phyloP scores from a whole-genome alignment of 2,888 invertebrate genomes.

The Archaeoteleia sp. region DNA sequence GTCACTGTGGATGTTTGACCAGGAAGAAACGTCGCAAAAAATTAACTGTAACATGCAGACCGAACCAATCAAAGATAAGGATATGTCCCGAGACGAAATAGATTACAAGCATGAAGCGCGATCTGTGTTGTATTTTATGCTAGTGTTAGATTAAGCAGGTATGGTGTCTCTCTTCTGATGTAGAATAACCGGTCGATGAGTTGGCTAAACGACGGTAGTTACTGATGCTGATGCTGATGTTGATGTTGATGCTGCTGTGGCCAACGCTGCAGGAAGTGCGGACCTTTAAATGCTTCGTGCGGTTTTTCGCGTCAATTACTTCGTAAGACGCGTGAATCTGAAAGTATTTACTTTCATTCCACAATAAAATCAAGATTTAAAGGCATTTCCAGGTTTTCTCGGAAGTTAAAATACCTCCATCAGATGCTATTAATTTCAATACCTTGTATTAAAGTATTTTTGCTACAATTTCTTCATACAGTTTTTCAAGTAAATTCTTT shows the following conservation, averaged over 20 bases:
- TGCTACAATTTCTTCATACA: no score
- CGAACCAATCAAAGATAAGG: conserved; percentile 34
- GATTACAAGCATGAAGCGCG: conserved; percentile 47
- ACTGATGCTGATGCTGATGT: conserved; percentile 38
- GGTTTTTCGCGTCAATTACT: conserved; percentile 44
- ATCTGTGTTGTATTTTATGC: conserved; percentile 36
- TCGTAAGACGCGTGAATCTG: conserved; percentile 35
- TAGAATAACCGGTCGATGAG: conserved; percentile 51
- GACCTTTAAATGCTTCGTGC: conserved; percentile 40
- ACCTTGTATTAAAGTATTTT: no score
- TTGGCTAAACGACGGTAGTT: conserved; percentile 43
- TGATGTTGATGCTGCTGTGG: conserved; percentile 17
- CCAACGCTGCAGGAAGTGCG: conserved; percentile 34
- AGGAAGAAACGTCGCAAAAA: conserved; percentile 25
- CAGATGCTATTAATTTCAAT: no score
- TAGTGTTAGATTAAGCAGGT: conserved; percentile 42
- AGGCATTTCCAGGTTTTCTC: no score
- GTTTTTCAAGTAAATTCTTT: no score
- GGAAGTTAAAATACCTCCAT: neutral
- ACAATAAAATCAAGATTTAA: neutral
- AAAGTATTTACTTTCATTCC: conserved; percentile 25
- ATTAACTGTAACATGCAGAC: conserved; percentile 30
- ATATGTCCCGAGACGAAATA: conserved; percentile 40
- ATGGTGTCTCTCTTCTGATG: conserved; percentile 42
- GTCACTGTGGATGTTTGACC: conserved; percentile 23